phyloP scores from a whole-genome alignment of 2,888 invertebrate genomes.

The Trichogramma dendrolimi region DNA sequence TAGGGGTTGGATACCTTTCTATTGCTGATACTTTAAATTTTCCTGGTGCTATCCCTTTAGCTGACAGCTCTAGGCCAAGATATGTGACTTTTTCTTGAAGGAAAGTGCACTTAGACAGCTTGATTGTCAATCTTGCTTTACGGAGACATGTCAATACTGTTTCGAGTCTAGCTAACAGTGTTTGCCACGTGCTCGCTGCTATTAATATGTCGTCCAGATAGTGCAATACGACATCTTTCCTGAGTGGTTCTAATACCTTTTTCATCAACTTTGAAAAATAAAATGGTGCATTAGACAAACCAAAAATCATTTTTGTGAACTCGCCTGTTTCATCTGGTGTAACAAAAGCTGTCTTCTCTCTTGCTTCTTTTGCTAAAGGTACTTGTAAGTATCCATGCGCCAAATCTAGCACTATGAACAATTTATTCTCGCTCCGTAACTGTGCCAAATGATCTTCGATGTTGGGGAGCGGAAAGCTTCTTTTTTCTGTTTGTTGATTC shows the following conservation, averaged over 20 bases:
- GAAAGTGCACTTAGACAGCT: not conserved
- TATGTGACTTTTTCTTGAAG: slow-evolving; percentile 30
- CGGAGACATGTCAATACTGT: not conserved
- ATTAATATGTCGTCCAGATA: not conserved
- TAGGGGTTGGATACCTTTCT: not conserved
- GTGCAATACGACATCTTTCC: slow-evolving; percentile 6
- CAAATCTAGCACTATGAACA: slow-evolving; percentile 15
- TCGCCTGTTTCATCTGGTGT: slow-evolving; percentile 16
- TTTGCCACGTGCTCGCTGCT: not conserved
- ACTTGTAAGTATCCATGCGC: slow-evolving; percentile 23
- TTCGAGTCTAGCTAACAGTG: not conserved
- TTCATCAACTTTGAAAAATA: slow-evolving; percentile 30
- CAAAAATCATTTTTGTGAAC: slow-evolving; percentile 28
- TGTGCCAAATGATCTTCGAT: slow-evolving; percentile 9
- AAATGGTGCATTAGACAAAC: slow-evolving; percentile 33
- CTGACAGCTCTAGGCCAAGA: slow-evolving; percentile 29
- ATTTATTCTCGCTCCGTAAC: not conserved
- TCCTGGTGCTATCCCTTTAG: not conserved
- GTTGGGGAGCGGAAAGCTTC: slow-evolving; percentile 17
- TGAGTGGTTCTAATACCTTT: slow-evolving; percentile 18
- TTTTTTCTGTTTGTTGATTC: slow-evolving; percentile 12
- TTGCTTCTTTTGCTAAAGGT: slow-evolving; percentile 10
- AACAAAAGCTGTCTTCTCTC: slow-evolving; percentile 15
- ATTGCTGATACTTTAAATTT: not conserved
- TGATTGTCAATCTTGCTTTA: not conserved